Evolutionary conservation across 2,888 invertebrate genomes (phyloP).

Genomic region (Lithophane ornitopus): DNA sequence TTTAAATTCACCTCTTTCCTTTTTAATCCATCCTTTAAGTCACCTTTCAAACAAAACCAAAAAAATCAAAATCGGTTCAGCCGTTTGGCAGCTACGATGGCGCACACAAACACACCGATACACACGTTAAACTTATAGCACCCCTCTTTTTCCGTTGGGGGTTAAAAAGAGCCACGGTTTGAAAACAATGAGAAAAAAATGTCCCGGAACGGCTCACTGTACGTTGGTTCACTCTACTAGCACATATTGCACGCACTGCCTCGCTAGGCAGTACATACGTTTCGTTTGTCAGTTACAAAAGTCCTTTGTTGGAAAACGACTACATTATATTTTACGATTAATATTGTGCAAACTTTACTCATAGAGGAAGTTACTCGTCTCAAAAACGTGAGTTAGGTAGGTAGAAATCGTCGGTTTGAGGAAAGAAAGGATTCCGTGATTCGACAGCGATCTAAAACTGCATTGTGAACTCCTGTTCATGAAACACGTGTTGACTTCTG

Average conservation of each 20-base stretch:
- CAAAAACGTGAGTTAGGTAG: slow-evolving; percentile 71
- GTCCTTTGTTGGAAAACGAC: slow-evolving; percentile 70
- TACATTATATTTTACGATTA: slow-evolving; percentile 71
- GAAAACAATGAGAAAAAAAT: slow-evolving; percentile 4
- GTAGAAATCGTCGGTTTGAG: slow-evolving; percentile 69
- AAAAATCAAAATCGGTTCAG: too few relatives aligned
- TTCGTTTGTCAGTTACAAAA: slow-evolving; percentile 62
- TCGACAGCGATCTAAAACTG: slow-evolving; percentile 75
- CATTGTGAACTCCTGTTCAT: slow-evolving; percentile 65
- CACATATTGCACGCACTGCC: slow-evolving; percentile 47
- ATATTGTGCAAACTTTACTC: slow-evolving; percentile 68
- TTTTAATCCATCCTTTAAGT: too few relatives aligned
- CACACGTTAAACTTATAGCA: too few relatives aligned
- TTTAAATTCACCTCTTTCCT: too few relatives aligned
- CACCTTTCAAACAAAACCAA: too few relatives aligned
- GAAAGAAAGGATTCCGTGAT: slow-evolving; percentile 78
- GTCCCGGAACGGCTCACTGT: slow-evolving; percentile 10
- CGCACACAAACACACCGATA: too few relatives aligned
- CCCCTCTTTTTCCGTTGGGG: too few relatives aligned
- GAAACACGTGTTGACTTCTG: slow-evolving; percentile 73
- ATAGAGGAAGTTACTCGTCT: slow-evolving; percentile 56
- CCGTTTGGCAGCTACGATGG: too few relatives aligned
- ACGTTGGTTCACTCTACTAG: slow-evolving; percentile 4
- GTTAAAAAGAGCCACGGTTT: background rate
- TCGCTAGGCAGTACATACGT: slow-evolving; percentile 38